These are phyloP conservation scores for Lophochroa leadbeateri DNA, from an alignment of 2,113 vertebrate genomes.

Conservation along the genomic window DNA sequence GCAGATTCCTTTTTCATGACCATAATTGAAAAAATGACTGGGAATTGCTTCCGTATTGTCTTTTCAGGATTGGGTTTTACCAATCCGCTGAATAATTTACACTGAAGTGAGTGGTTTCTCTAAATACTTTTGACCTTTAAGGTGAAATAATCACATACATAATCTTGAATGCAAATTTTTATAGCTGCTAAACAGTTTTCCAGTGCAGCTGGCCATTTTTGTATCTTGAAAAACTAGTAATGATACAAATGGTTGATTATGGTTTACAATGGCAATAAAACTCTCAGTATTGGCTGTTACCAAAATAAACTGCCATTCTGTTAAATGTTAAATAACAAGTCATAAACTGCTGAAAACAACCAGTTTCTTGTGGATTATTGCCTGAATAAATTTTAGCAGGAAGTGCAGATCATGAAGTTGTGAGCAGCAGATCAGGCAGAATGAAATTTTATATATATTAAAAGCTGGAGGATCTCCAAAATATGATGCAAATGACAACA, in stretches of 20 bases:
- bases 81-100: background rate
- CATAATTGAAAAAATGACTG: background rate
- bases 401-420: constrained; percentile 66
- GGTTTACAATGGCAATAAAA: constrained; percentile 80
- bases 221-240: constrained; percentile 68
- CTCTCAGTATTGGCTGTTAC: constrained; percentile 77
- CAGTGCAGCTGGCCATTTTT: constrained; percentile 68
- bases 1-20: constrained; percentile 3
- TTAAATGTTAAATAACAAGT: constrained; percentile 84
- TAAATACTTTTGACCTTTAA: constrained; percentile 25
- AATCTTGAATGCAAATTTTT: constrained; percentile 44
- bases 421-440: constrained; percentile 55
- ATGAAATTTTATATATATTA: background rate
- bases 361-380: constrained; percentile 79
- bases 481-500: background rate
- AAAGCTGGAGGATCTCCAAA: background rate
- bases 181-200: constrained; percentile 47
- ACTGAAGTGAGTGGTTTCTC: background rate
- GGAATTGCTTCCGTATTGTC: background rate
- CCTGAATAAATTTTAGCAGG: constrained; percentile 74
- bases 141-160: constrained; percentile 30
- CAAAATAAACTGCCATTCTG: constrained; percentile 80
- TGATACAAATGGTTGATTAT: constrained; percentile 76
- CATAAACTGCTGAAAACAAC: constrained; percentile 81
- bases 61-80: background rate